Percentiles rank a stretch among this genome's conserved stretches.
Evolutionary conservation across 2,888 invertebrate genomes (phyloP).

Genomic region (Zele albiditarsus): DNA sequence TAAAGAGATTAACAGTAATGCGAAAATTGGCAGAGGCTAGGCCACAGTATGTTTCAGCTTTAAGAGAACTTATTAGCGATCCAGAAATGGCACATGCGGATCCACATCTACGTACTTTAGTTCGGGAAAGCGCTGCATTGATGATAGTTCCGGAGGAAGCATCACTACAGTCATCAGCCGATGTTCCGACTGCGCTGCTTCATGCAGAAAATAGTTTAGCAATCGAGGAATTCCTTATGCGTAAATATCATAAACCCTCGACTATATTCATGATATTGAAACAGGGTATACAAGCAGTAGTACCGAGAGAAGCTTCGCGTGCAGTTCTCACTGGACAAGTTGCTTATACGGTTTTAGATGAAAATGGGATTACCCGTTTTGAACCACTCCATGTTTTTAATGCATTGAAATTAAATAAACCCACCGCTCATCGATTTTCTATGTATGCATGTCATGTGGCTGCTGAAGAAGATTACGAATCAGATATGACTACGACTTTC

Average conservation of each 20-base stretch:
- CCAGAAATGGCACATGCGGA: constrained; percentile 81
- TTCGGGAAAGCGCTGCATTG: constrained; percentile 82
- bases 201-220: constrained; percentile 83
- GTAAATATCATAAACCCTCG: constrained; percentile 76
- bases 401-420: constrained; percentile 80
- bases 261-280: constrained; percentile 82
- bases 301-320: constrained; percentile 84
- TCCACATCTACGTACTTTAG: constrained; percentile 81
- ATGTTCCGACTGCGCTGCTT: constrained; percentile 81
- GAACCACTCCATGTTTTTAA: constrained; percentile 85
- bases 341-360: constrained; percentile 84
- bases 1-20: constrained; percentile 83
- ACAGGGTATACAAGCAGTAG: constrained; percentile 83
- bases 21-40: constrained; percentile 81
- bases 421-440: constrained; percentile 79
- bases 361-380: constrained; percentile 83
- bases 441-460: constrained; percentile 79
- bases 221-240: constrained; percentile 83
- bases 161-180: constrained; percentile 78
- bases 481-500: constrained; percentile 61
- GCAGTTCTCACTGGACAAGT: constrained; percentile 84
- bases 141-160: constrained; percentile 80
- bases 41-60: constrained; percentile 78
- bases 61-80: constrained; percentile 79
- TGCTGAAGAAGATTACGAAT: constrained; percentile 73